Evolutionary conservation across 2,888 invertebrate species (phyloP), one percentile per base, ranked within the genome.

Genomic region (Nephrocerus scutellatus): DNA sequence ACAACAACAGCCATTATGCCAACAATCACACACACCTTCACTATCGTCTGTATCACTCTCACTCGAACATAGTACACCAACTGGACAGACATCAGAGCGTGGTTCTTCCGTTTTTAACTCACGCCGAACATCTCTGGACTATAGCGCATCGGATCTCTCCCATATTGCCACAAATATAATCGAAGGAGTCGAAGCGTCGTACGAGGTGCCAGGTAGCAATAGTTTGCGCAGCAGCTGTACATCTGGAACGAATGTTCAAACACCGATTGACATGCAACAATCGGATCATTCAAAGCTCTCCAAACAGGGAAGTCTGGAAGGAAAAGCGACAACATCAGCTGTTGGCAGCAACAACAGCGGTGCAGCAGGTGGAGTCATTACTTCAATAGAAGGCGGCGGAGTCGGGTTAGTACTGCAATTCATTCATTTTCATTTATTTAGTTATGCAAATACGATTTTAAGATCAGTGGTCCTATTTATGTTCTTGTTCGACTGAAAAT

Each of bases 51-150:
- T n/a, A n/a, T n/a, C n/a, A n/a, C 40, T 54, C n/a, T 49, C 56
- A 6, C 39, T 58, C 24, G 62, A 60, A 9, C 61, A 60, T 15
- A 59, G 50, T 36, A 61, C 60, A 8, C 60, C 66, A 13, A 60
- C 57, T 16, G 64, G 56, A 4, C 43, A 57, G 16, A 55, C 53
- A 15, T 60, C 60, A 19, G 57, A 62, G 7, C 55, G 59, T 16
- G 56, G 55, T n/a, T 62, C 67, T 4, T 68, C 68, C 5, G 60
- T 62, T 2, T 64, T 59, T 34, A 66, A 63, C 45, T 68, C 68
- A 6, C 54, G 67, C 5, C 60, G 67, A 10, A 62, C 68, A 5
- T 68, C 68, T 3, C 45, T 66, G 9, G 67, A 68, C 40, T 61
- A 62, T 39, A 62, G 62, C 41, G 43, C 52, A n/a, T 59, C 56